Base-by-base conservation (phyloP, 2,113 vertebrate species). In the Urocynchramus pylzowi region DNA sequence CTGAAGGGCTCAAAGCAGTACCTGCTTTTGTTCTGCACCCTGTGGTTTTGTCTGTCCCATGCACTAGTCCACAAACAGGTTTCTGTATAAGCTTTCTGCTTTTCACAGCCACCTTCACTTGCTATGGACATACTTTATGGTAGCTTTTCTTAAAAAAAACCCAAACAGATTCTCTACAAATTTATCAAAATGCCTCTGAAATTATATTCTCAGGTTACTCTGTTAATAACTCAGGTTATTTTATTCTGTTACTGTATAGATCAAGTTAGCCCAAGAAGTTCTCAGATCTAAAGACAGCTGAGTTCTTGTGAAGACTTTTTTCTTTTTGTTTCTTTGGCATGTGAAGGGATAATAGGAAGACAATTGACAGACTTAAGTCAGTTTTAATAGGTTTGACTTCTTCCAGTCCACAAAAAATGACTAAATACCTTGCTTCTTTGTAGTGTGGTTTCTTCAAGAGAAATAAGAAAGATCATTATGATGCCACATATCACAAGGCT, bases 381-480 rank as follows among this genome's bases (percentile, higher is more conserved):
- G 7, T 86, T 86, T 61, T 67, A 84, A 50, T 18, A 54, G 59
- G 10, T 89, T 93, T 93, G 52, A 92, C 33, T 81, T 65, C n/a
- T 77, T 97, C 23, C 30, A 80, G 91, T 96, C 86, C 92, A 94
- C 89, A 94, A 94, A 93, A 97, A 98, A 96, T 98, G 98, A 98
- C 94, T 97, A 95, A 98, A 98, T 98, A 97, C 98, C 98, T 98
- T 99, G 98, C 98, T 99, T 99, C 98, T 98, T 98, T 98, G 97
- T 99, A 99, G 99, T 99, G 99, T 97, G 99, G 99, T 97, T 99
- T 99, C 99, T 99, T 99, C 99, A 99, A 99, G 99, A 99, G 99
- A 98, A 98, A 98, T 98, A 98, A 99, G 97, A 99, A 99, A 99
- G 98, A 99, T 98, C 98, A 99, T 95, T 99, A 98, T 67, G 98